Conservation (phyloP, 2,113 vertebrate species). For the Ornithorhynchus anatinus region DNA sequence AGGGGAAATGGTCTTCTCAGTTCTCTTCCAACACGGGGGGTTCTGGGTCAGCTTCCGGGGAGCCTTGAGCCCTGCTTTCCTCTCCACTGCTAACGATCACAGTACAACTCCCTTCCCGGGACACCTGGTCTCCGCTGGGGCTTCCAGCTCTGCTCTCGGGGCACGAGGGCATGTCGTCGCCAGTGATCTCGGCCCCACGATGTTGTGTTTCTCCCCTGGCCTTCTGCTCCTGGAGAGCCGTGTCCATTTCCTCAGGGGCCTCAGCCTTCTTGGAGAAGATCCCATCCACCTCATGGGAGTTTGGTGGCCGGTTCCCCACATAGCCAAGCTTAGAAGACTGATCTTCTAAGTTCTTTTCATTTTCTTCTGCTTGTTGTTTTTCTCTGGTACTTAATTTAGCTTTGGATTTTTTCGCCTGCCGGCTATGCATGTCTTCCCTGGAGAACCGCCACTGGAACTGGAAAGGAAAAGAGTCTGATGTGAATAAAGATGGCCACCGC, state of each 20-base stretch:
- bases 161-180: neutral
- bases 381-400: constrained; percentile 52
- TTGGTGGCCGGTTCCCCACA: constrained; percentile 27
- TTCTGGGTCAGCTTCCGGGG: rapidly evolving
- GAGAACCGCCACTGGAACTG: constrained; percentile 82
- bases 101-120: rapidly evolving
- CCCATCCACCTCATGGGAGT: constrained; percentile 1
- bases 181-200: rapidly evolving
- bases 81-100: rapidly evolving
- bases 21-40: neutral
- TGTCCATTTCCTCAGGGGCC: neutral
- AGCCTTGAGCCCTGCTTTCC: neutral
- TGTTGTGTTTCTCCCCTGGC: neutral
- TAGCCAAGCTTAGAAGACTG: constrained; percentile 35
- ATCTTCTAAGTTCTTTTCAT: constrained; percentile 64
- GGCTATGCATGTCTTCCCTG: constrained; percentile 64
- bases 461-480: neutral
- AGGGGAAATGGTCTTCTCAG: neutral
- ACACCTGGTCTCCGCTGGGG: neutral
- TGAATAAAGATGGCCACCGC: rapidly evolving
- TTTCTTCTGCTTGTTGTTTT: constrained; percentile 57
- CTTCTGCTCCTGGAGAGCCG: neutral
- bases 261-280: constrained; percentile 27
- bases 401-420: constrained; percentile 69
- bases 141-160: neutral